Evolutionary conservation across 2,888 invertebrate species (phyloP).

Genomic region (Eutolmus rufibarbis): DNA sequence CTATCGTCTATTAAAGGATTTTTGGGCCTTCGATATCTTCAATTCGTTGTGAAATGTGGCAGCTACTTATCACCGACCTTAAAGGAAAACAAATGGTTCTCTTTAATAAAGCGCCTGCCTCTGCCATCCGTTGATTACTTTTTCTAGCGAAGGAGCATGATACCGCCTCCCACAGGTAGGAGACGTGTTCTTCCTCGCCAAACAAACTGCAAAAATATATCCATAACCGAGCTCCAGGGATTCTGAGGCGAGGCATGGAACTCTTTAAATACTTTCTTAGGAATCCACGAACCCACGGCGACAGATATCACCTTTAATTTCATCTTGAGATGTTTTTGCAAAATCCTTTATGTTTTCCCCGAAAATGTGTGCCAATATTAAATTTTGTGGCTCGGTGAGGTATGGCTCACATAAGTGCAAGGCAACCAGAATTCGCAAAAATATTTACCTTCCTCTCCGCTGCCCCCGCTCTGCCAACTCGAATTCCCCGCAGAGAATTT

Average conservation of each 20-base stretch:
- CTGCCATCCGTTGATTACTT: background rate
- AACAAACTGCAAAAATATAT: background rate
- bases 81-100: background rate
- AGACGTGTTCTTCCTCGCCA: background rate
- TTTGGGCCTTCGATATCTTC: background rate
- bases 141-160: background rate
- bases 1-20: background rate
- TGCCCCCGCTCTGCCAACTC: background rate
- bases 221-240: background rate
- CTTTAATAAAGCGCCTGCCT: background rate
- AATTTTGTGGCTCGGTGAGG: background rate
- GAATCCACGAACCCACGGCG: background rate
- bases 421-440: background rate
- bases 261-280: background rate
- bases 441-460: background rate
- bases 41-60: background rate
- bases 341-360: background rate
- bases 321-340: background rate
- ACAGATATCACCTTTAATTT: background rate
- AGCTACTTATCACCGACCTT: background rate
- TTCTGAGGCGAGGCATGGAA: background rate
- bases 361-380: background rate
- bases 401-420: background rate
- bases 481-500: background rate
- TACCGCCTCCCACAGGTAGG: background rate